phyloP scores from a whole-genome alignment of 2,888 invertebrate genomes.

The Thereva unica region DNA sequence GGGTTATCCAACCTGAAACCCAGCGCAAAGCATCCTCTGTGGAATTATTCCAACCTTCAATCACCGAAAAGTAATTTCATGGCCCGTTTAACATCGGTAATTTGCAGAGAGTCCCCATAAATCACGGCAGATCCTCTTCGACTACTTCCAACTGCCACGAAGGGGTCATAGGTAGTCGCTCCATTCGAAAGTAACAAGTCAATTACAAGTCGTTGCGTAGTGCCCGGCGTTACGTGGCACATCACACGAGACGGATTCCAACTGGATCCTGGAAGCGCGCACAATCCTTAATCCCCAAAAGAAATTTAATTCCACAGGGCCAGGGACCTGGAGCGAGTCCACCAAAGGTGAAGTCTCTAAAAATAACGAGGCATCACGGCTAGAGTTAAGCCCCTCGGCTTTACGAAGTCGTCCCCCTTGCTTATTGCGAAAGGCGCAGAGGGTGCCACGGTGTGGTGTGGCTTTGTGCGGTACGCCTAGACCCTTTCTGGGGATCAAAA shows the following conservation, averaged over 20 bases:
- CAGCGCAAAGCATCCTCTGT: too few relatives aligned
- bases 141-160: slow-evolving; percentile 8
- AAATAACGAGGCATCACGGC: slow-evolving; percentile 1
- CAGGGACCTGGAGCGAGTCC: not conserved
- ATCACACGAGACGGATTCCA: not conserved
- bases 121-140: slow-evolving; percentile 15
- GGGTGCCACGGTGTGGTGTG: not conserved
- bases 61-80: slow-evolving; percentile 21
- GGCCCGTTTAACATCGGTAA: slow-evolving; percentile 16
- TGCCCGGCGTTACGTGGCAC: too few relatives aligned
- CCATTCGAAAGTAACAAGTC: too few relatives aligned
- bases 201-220: too few relatives aligned
- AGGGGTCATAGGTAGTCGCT: slow-evolving; percentile 7
- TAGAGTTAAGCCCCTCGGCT: not conserved
- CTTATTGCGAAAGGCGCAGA: not conserved
- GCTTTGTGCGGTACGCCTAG: not conserved
- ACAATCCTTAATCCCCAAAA: slow-evolving; percentile 6
- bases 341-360: not conserved
- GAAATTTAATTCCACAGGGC: slow-evolving; percentile 5
- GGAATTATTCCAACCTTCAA: not conserved
- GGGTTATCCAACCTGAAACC: too few relatives aligned
- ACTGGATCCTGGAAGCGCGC: not conserved
- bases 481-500: slow-evolving; percentile 26
- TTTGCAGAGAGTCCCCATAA: slow-evolving; percentile 9
- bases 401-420: not conserved